These are phyloP conservation scores for Stenichneumon culpator DNA, from an alignment of 2,888 invertebrate species.

Conservation along the genomic window DNA sequence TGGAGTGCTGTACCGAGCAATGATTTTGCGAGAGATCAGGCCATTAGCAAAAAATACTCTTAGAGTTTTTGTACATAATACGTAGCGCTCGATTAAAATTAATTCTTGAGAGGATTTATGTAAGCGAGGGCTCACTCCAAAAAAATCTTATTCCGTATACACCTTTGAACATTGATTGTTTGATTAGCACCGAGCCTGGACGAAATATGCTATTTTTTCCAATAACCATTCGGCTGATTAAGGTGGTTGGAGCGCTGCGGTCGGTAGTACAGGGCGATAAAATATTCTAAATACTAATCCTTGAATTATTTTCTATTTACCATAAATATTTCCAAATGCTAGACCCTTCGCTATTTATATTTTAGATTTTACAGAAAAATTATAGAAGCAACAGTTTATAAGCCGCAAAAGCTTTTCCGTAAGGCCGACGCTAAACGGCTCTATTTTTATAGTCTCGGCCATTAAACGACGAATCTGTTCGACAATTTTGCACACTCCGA, in stretches of 20 bases:
- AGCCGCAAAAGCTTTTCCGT: neutral
- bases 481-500: neutral
- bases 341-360: too few species aligned
- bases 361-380: too few species aligned
- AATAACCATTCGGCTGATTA: neutral
- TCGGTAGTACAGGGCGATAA: neutral
- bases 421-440: too few species aligned
- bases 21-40: conserved; percentile 36
- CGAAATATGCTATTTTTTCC: neutral
- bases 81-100: conserved; percentile 44
- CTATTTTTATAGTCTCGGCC: too few species aligned
- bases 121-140: conserved; percentile 1
- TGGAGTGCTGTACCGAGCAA: conserved; percentile 32
- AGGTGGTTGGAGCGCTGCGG: neutral
- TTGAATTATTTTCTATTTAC: neutral
- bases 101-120: conserved; percentile 32
- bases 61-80: conserved; percentile 61
- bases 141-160: conserved; percentile 11
- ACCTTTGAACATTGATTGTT: conserved; percentile 18
- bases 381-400: neutral
- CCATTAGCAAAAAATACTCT: conserved; percentile 54
- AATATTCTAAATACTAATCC: neutral
- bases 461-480: neutral
- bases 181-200: conserved; percentile 42
- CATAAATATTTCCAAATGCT: neutral